Conservation (phyloP, 1,140 invertebrate species). For the Nasonia vitripennis region DNA sequence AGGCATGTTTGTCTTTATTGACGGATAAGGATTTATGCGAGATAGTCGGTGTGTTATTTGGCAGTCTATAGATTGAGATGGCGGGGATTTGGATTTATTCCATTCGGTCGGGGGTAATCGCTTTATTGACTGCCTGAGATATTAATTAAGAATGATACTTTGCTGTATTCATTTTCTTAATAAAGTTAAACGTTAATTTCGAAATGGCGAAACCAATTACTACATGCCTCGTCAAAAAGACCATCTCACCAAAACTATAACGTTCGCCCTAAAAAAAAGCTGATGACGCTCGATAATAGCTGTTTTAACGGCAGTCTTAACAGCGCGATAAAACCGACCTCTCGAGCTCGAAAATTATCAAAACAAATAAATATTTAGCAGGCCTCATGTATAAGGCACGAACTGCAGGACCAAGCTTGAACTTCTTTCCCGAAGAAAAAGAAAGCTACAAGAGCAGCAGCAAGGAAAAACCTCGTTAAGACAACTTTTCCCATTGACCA, state of each 20-base stretch:
- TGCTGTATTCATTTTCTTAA: too few relatives aligned
- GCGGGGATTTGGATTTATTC: too few relatives aligned
- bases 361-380: conserved; percentile 33
- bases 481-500: conserved; percentile 48
- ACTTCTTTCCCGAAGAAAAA: neutral
- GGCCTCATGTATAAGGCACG: neutral
- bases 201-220: too few relatives aligned
- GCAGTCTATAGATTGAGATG: too few relatives aligned
- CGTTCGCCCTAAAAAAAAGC: too few relatives aligned
- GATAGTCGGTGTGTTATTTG: neutral
- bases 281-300: neutral
- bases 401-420: neutral
- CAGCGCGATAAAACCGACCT: neutral
- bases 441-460: neutral
- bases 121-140: too few relatives aligned
- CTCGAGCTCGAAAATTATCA: neutral
- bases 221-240: too few relatives aligned
- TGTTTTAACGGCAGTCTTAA: neutral
- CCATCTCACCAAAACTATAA: too few relatives aligned
- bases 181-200: neutral
- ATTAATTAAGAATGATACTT: neutral
- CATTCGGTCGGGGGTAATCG: too few relatives aligned
- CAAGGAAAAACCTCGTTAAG: conserved; percentile 34
- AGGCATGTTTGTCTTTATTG: conserved; percentile 24
- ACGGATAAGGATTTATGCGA: conserved; percentile 4